A percentile compares a stretch with the other conserved stretches of the same genome.
phyloP scores from a whole-genome alignment of 1,140 invertebrate genomes.

The Hermetia illucens region DNA sequence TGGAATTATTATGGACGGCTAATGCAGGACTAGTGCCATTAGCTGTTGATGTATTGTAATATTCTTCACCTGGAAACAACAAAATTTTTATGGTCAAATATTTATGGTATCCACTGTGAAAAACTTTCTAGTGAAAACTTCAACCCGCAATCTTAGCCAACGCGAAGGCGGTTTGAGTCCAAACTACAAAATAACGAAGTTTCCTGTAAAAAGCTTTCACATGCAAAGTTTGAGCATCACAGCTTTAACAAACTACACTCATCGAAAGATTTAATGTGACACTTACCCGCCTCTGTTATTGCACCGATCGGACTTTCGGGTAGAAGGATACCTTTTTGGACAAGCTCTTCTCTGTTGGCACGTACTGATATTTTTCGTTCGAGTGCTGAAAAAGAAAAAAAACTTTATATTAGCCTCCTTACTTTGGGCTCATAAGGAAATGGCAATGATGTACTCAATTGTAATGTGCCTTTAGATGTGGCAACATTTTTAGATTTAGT shows the following conservation, averaged over 20 bases:
- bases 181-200: too few species aligned
- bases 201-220: background rate
- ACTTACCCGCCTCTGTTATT: conserved; percentile 64
- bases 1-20: conserved; percentile 28
- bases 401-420: background rate
- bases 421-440: too few species aligned
- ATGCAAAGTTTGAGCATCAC: background rate
- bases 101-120: background rate
- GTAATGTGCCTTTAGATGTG: too few species aligned
- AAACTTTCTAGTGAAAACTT: background rate
- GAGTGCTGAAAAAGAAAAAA: conserved; percentile 52
- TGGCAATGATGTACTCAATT: too few species aligned
- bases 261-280: too few species aligned
- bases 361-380: conserved; percentile 96
- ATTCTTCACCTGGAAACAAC: conserved; percentile 20
- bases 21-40: conserved; percentile 23
- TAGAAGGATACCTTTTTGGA: conserved; percentile 88
- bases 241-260: background rate
- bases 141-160: background rate
- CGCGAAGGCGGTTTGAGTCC: background rate
- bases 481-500: too few species aligned
- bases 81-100: background rate
- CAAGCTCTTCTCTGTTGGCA: conserved; percentile 89
- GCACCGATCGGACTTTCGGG: conserved; percentile 74
- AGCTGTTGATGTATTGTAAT: conserved; percentile 15